Percentiles rank a stretch among this genome's conserved stretches.
Conservation (phyloP, 2,888 invertebrate species). For the Ennomos fuscantarius region DNA sequence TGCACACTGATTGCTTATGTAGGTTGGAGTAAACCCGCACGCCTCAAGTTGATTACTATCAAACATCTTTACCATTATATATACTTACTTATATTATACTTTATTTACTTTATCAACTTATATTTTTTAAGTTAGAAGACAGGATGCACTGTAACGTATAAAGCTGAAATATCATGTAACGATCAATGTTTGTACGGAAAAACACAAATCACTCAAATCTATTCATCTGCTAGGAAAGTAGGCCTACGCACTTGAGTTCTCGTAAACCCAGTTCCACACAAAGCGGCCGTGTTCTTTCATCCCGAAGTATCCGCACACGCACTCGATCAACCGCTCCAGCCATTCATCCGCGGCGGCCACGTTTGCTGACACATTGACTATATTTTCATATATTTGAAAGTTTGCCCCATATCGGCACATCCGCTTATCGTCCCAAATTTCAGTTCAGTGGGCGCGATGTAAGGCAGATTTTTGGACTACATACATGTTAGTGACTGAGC, state of each 20-base stretch:
- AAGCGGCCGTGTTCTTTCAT: slow-evolving; percentile 20
- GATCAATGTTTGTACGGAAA: neutral
- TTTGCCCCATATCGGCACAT: slow-evolving; percentile 13
- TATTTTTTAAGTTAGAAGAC: no score
- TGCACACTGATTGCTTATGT: no score
- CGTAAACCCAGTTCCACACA: slow-evolving; percentile 26
- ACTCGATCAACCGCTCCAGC: slow-evolving; percentile 10
- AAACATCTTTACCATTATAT: no score
- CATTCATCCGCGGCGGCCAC: slow-evolving; percentile 3
- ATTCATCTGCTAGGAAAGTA: neutral
- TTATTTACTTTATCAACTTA: no score
- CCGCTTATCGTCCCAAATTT: slow-evolving; percentile 15
- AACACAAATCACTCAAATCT: neutral
- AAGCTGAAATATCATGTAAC: no score
- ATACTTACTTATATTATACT: no score
- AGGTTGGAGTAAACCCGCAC: no score
- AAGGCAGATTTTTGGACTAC: no score
- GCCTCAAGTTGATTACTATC: no score
- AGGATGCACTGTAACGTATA: no score
- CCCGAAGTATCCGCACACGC: slow-evolving; percentile 8
- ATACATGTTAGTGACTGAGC: no score
- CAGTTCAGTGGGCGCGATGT: neutral
- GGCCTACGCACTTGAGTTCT: neutral
- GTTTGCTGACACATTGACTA: slow-evolving; percentile 10
- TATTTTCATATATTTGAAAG: slow-evolving; percentile 6